Evolutionary conservation across 2,113 vertebrate species (phyloP).

Genomic region (Mus pahari): DNA sequence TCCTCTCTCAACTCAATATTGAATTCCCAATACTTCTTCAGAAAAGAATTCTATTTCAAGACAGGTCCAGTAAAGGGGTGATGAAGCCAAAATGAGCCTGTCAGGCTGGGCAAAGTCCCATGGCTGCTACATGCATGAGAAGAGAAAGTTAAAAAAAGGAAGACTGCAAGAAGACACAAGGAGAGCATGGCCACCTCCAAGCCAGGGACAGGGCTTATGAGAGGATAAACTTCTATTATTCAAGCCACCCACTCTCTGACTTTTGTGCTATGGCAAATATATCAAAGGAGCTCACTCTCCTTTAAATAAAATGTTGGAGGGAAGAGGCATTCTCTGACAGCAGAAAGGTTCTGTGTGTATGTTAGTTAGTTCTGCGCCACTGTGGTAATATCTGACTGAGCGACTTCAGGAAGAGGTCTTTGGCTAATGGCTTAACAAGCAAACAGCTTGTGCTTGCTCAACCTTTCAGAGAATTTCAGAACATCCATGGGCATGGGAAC

Average conservation of each 20-base stretch:
- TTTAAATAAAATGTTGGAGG: neutral
- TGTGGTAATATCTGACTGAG: neutral
- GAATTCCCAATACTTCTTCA: neutral
- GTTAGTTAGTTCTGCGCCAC: neutral
- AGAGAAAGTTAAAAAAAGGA: neutral
- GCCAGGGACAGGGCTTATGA: neutral
- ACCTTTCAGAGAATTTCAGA: neutral
- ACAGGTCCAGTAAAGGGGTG: neutral
- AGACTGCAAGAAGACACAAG: neutral
- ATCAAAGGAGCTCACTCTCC: neutral
- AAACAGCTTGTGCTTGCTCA: neutral
- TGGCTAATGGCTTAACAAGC: neutral
- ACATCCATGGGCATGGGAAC: neutral
- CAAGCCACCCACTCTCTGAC: accelerated
- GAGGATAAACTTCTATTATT: neutral
- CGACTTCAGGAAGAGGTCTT: neutral
- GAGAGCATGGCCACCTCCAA: accelerated
- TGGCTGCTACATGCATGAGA: neutral
- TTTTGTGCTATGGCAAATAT: neutral
- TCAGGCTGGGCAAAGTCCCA: neutral
- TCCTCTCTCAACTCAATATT: neutral
- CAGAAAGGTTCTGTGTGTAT: neutral
- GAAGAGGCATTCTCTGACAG: neutral
- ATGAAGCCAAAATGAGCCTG: neutral
- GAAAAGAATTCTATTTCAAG: neutral